phyloP scores from a whole-genome alignment of 2,888 invertebrate genomes.

The Fabriciana adippe region DNA sequence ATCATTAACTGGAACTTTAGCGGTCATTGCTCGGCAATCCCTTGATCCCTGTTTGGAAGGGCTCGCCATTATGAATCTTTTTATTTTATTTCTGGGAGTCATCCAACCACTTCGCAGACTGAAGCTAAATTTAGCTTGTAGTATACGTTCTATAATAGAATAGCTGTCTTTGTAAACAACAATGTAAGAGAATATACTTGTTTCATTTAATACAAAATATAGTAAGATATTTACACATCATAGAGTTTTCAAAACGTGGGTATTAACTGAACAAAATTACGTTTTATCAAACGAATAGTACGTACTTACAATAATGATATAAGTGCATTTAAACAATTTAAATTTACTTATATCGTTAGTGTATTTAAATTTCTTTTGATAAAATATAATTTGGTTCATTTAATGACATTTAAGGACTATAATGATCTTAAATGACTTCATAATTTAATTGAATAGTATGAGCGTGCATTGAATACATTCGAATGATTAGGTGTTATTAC shows the following conservation, averaged over 20 bases:
- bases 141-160: constrained; percentile 11
- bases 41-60: constrained; percentile 46
- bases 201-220: no score
- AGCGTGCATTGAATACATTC: constrained; percentile 3
- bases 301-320: no score
- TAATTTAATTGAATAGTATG: constrained; percentile 5
- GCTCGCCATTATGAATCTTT: constrained; percentile 43
- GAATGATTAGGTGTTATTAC: constrained; percentile 5
- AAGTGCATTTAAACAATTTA: no score
- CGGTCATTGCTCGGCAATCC: constrained; percentile 36
- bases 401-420: not conserved
- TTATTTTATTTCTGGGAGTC: constrained; percentile 51
- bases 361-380: not conserved
- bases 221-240: no score
- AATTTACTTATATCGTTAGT: not conserved
- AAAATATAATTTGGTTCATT: not conserved
- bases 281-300: no score
- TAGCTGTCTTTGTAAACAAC: constrained; percentile 12
- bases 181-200: not conserved
- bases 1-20: constrained; percentile 22
- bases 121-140: constrained; percentile 50
- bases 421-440: constrained; percentile 15
- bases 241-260: no score
- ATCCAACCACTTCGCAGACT: constrained; percentile 57
- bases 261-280: no score